Conservation (phyloP, 2,797 vertebrate genomes). For the Gorsachius magnificus region DNA sequence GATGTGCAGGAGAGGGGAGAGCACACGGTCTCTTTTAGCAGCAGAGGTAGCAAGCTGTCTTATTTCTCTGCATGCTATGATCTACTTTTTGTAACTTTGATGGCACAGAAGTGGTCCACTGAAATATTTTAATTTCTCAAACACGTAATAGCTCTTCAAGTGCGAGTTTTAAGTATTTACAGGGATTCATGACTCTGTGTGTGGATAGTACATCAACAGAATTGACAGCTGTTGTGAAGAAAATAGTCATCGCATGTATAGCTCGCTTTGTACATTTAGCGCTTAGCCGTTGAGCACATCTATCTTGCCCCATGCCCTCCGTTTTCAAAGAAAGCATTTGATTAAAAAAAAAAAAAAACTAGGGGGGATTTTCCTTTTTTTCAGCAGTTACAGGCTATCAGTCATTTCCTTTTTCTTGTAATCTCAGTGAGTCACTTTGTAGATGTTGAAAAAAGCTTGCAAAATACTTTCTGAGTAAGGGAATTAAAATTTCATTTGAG, state of each 20-base stretch:
- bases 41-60: not conserved
- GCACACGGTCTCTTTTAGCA: not conserved
- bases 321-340: not conserved
- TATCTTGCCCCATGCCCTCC: not conserved
- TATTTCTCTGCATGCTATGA: not conserved
- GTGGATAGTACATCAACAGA: not conserved
- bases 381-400: not conserved
- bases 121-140: not conserved
- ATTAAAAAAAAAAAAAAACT: not conserved
- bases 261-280: not conserved
- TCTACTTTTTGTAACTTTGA: not conserved
- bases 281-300: not conserved
- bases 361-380: not conserved
- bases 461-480: not conserved
- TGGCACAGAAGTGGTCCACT: not conserved
- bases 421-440: not conserved
- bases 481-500: not conserved
- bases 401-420: constrained; percentile 7
- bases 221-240: not conserved
- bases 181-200: not conserved
- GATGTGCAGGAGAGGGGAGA: not conserved
- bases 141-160: not conserved
- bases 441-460: not conserved
- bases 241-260: not conserved
- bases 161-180: not conserved